phyloP scores from a whole-genome alignment of 2,797 vertebrate genomes.

The Pelobates cultripes region DNA sequence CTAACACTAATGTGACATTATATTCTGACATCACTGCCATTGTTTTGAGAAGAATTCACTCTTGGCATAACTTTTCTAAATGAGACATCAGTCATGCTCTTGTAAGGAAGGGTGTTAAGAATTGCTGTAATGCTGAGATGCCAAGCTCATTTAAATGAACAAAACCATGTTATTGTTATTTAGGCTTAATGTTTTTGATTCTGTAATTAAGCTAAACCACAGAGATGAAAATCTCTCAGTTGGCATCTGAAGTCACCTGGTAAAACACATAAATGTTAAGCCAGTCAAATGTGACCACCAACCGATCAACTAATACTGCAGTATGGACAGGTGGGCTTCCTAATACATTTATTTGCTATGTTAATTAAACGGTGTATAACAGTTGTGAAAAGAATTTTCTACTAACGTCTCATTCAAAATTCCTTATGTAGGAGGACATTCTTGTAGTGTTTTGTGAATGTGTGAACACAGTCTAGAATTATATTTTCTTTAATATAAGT shows the following conservation, averaged over 20 bases:
- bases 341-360: too few species aligned
- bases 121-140: slow-evolving; percentile 39
- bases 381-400: too few species aligned
- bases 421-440: too few species aligned
- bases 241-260: slow-evolving; percentile 28
- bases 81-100: slow-evolving; percentile 59
- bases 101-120: slow-evolving; percentile 54
- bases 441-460: too few species aligned
- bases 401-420: too few species aligned
- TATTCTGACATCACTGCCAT: slow-evolving; percentile 32
- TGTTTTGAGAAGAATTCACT: slow-evolving; percentile 33
- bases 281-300: slow-evolving; percentile 23
- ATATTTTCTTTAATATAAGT: too few species aligned
- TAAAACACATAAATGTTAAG: slow-evolving; percentile 22
- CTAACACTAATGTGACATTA: slow-evolving; percentile 28
- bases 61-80: slow-evolving; percentile 47
- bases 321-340: too few species aligned
- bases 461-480: too few species aligned
- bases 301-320: background rate
- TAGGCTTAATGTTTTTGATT: slow-evolving; percentile 49
- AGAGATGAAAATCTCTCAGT: slow-evolving; percentile 33
- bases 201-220: slow-evolving; percentile 54
- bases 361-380: too few species aligned
- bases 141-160: slow-evolving; percentile 52
- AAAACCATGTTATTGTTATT: slow-evolving; percentile 52